Evolutionary conservation across 2,888 invertebrate genomes (phyloP).

Genomic region (Thecocarcelia acutangulata): DNA sequence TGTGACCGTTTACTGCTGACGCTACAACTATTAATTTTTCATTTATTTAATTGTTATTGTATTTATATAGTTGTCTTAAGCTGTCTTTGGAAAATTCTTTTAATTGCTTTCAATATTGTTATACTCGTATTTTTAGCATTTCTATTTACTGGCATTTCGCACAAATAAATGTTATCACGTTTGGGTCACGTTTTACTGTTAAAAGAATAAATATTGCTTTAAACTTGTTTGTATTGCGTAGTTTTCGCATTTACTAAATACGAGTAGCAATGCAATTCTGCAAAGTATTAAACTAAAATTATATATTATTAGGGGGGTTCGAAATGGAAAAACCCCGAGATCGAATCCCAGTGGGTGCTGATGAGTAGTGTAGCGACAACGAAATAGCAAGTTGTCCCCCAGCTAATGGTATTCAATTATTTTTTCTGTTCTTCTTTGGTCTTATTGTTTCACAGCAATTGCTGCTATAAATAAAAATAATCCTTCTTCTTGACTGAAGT

Average conservation of each 20-base stretch:
- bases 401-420: too few relatives aligned
- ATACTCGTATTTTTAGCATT: background rate
- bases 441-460: too few relatives aligned
- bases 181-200: slow-evolving; percentile 59
- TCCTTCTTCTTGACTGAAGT: too few relatives aligned
- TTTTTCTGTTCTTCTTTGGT: too few relatives aligned
- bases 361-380: too few relatives aligned
- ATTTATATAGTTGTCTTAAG: slow-evolving; percentile 31
- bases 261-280: slow-evolving; percentile 4
- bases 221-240: background rate
- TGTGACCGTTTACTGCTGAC: slow-evolving; percentile 29
- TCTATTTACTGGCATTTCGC: background rate
- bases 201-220: slow-evolving; percentile 48
- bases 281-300: background rate
- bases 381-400: too few relatives aligned
- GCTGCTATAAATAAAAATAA: too few relatives aligned
- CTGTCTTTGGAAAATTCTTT: slow-evolving; percentile 26
- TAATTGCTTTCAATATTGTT: slow-evolving; percentile 44
- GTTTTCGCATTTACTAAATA: slow-evolving; percentile 44
- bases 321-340: too few relatives aligned
- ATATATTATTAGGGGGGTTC: background rate
- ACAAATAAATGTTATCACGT: slow-evolving; percentile 44
- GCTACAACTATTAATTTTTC: slow-evolving; percentile 39
- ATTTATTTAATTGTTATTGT: slow-evolving; percentile 37
- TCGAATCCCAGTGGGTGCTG: too few relatives aligned